Base-by-base conservation (phyloP, 2,888 invertebrate genomes). In the Aromia moschata region DNA sequence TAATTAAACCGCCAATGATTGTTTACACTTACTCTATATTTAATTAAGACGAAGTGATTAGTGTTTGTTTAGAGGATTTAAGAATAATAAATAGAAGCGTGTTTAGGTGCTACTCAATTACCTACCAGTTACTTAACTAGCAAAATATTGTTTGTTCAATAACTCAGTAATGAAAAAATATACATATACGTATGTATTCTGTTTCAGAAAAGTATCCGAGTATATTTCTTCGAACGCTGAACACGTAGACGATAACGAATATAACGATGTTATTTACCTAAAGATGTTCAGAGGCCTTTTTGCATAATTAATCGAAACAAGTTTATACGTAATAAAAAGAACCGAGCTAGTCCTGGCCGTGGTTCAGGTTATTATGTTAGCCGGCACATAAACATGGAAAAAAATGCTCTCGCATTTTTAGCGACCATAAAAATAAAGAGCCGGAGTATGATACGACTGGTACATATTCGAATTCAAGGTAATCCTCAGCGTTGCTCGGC, bases 381-480 rank as follows among this genome's bases (percentile, higher is more conserved):
- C 25, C 25, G 7, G 25, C 7, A 25, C 7, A 25, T 25, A 25
- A 25, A 25, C 25, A 7, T 7, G 25, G n/a, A n/a, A 25, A 25
- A 25, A 25, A 25, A 25, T 25, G 25, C 7, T 5, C 3, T 5
- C 25, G 25, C 7, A 5, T 25, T 25, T 25, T 25, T 7, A 5
- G 3, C 7, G 25, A 25, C 7, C 7, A 25, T 25, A 25, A 25
- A 25, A 25, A 25, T 25, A 25, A 7, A 33, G 7, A 2, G 15
- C 33, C 33, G 46, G 2, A 18, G 14, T 33, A 33, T 46, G 56
- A 58, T 51, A 64, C 41, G 58, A 61, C 56, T 58, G 58, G 60
- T 56, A 61, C 58, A 58, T 38, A 60, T 47, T 46, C 52, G 45
- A 38, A 63, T 53, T 53, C 47, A 55, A 63, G 57, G 60, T 36